Evolutionary conservation across 2,888 invertebrate species (phyloP).

Genomic region (Temnothorax unifasciatus): DNA sequence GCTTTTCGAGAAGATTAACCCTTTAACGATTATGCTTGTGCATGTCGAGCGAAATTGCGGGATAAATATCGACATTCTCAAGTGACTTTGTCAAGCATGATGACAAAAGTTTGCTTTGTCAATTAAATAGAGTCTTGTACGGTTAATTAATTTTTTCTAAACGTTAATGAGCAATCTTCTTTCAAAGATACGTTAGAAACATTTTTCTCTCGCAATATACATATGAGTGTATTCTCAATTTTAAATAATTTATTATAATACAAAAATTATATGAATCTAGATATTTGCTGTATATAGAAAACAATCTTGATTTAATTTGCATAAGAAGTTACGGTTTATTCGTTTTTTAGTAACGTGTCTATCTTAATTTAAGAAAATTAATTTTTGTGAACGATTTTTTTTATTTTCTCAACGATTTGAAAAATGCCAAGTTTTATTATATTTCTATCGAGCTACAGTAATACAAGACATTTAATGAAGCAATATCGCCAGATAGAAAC

Average conservation of each 20-base stretch:
- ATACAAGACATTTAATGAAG: neutral
- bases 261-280: neutral
- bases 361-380: neutral
- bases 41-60: neutral
- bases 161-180: neutral
- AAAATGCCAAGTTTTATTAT: neutral
- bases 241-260: neutral
- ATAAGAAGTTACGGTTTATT: neutral
- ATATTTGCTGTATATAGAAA: neutral
- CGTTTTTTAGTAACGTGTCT: neutral
- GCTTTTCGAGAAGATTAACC: slow-evolving; percentile 22
- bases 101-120: neutral
- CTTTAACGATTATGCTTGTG: slow-evolving; percentile 17
- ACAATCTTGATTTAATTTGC: neutral
- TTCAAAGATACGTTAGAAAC: neutral
- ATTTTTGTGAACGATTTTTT: neutral
- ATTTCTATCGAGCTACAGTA: neutral
- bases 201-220: neutral
- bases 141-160: neutral
- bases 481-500: neutral
- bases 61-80: neutral
- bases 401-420: neutral
- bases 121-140: neutral
- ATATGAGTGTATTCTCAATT: neutral
- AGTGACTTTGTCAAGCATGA: neutral